Evolutionary conservation across 2,797 vertebrate species (phyloP).

Genomic region (Oreochromis grahami): DNA sequence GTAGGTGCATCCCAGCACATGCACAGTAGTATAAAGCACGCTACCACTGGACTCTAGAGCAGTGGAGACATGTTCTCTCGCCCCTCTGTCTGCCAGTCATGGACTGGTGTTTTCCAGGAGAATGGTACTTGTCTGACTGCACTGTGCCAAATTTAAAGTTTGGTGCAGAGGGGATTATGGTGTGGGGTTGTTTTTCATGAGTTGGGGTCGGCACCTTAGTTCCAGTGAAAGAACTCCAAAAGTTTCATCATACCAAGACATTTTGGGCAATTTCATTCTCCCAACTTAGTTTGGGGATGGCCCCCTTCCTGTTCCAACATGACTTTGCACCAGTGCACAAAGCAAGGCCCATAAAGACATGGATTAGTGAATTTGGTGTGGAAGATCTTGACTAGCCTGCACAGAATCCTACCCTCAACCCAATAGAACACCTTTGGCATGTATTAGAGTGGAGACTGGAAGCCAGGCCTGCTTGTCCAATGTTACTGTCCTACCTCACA

Average conservation of each 20-base stretch:
- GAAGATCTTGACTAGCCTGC: neutral
- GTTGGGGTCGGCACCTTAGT: neutral
- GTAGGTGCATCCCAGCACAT: neutral
- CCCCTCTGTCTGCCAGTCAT: neutral
- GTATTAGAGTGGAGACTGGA: neutral
- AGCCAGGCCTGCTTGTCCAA: neutral
- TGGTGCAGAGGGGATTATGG: neutral
- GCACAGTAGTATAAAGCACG: neutral
- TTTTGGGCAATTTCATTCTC: neutral
- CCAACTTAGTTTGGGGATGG: neutral
- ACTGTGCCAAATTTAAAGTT: neutral
- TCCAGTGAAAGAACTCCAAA: neutral
- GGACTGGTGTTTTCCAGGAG: neutral
- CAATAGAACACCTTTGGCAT: neutral
- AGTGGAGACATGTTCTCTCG: neutral
- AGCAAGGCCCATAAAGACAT: neutral
- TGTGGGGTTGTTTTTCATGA: neutral
- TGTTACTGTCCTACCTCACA: neutral
- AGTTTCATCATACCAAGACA: neutral
- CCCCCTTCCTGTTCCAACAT: rapidly evolving
- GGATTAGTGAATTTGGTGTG: neutral
- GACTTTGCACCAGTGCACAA: neutral
- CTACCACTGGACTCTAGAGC: neutral
- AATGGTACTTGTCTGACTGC: neutral
- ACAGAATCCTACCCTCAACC: neutral